These are phyloP conservation scores for Trichonephila inaurata DNA, from an alignment of 1,140 invertebrate species.

Conservation along the genomic window DNA sequence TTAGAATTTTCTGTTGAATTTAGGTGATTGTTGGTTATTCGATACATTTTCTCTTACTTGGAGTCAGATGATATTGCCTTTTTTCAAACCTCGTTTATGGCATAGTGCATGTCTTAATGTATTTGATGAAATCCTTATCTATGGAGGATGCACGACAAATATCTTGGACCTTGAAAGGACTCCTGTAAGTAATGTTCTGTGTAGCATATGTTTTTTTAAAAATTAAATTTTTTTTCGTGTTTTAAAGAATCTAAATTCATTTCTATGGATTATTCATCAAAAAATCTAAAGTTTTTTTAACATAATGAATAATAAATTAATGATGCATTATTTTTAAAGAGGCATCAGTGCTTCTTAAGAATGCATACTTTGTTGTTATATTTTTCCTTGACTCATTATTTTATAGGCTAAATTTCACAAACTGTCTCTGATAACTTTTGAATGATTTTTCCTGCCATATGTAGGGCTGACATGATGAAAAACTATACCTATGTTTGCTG, in stretches of 20 bases:
- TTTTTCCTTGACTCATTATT: no score
- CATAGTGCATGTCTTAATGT: slow-evolving; percentile 71
- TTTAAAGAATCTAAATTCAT: neutral
- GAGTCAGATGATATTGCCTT: slow-evolving; percentile 71
- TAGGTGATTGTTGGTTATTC: slow-evolving; percentile 78
- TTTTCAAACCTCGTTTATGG: slow-evolving; percentile 77
- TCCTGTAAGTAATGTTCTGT: slow-evolving; percentile 58
- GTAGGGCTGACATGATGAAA: no score
- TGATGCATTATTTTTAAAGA: no score
- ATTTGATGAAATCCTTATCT: slow-evolving; percentile 77
- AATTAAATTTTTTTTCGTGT: no score
- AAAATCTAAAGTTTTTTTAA: neutral
- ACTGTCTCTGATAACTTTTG: no score
- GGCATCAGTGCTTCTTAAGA: no score
- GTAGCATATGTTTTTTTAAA: neutral
- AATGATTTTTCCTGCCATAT: no score
- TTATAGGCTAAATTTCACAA: no score
- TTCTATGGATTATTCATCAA: neutral
- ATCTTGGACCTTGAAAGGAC: slow-evolving; percentile 63
- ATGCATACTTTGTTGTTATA: no score
- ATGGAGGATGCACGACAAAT: slow-evolving; percentile 77
- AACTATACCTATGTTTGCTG: no score
- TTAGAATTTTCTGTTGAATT: neutral
- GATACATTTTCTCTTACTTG: slow-evolving; percentile 55
- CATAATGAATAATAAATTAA: no score